Base-by-base conservation (phyloP, 2,888 invertebrate species). In the Heterodera filipjevi region DNA sequence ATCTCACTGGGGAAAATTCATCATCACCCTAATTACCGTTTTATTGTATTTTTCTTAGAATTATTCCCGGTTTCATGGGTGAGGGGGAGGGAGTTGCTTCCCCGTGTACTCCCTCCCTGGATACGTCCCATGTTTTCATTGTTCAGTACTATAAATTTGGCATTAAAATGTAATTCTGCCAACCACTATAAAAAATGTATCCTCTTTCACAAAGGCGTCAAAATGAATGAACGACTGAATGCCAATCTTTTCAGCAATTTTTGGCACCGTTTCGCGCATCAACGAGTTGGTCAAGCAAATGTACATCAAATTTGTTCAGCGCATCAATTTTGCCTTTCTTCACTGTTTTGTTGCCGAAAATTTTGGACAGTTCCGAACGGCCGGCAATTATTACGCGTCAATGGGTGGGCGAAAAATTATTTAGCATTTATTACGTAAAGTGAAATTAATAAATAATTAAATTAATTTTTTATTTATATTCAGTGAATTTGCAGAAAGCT, bases 271-370 rank as follows among this genome's bases (percentile, higher is more conserved):
- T 33, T 27, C 27, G 35, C 46, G 76, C 59, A 78, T 86, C 22
- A 33, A 66, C 14, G 82, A 83, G 74, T 39, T 80, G 72, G 44
- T 64, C 32, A 32, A 32, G 35, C 77, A 78, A 27, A 81, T 87
- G 53, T 85, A 87, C 71, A 81, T 87, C 66, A 87, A 87, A 72
- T 84, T 83, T 70, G 82, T 87, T 22, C 87, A 87, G 77, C 70
- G 81, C 27, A 86, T 87, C 71, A 84, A 86, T 0, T 81, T 87
- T 14, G 86, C 84, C 30, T 83, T 84, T 78, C 77, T 86, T 46
- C 82, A 82, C 0, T 86, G 85, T 80, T 83, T 83, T 3, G 73
- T 84, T 12, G 81, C 77, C 49, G 85, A 84, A 71, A 74, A 79
- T 12, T 82, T 81, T 39, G 87, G 86, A 32, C 79, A 82, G 32